phyloP scores from a whole-genome alignment of 2,888 invertebrate species.

The Lycophotia porphyrea region DNA sequence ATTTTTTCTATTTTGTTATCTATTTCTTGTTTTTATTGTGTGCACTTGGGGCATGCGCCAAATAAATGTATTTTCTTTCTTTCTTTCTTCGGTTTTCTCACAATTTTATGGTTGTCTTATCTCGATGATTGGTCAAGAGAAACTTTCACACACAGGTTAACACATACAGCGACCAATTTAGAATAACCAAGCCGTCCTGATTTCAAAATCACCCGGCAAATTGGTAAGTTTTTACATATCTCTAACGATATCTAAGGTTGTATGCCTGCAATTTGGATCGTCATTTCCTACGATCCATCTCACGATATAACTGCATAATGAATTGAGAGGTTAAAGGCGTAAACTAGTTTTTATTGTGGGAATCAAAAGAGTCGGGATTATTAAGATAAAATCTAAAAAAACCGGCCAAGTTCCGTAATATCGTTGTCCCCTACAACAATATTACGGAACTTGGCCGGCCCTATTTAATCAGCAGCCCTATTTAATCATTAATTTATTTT shows the following conservation, averaged over 20 bases:
- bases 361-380: too few relatives aligned
- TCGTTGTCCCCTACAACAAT: too few relatives aligned
- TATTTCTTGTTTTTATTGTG: too few relatives aligned
- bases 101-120: background rate
- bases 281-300: constrained; percentile 40
- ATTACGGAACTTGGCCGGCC: too few relatives aligned
- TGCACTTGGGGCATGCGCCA: too few relatives aligned
- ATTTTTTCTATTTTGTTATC: too few relatives aligned
- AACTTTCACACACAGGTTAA: constrained; percentile 1
- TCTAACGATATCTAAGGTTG: constrained; percentile 43
- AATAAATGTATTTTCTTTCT: too few relatives aligned
- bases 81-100: background rate
- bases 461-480: too few relatives aligned
- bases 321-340: constrained; percentile 15
- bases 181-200: constrained; percentile 27
- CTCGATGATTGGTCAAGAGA: background rate
- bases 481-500: too few relatives aligned
- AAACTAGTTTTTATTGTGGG: constrained; percentile 10
- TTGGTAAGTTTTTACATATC: constrained; percentile 57
- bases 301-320: constrained; percentile 23
- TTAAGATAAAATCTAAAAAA: too few relatives aligned
- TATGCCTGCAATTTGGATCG: constrained; percentile 56
- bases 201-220: constrained; percentile 47
- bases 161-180: constrained; percentile 34
- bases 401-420: too few relatives aligned